Evolutionary conservation across 2,797 vertebrate species (phyloP).

Genomic region (Coendou prehensilis): DNA sequence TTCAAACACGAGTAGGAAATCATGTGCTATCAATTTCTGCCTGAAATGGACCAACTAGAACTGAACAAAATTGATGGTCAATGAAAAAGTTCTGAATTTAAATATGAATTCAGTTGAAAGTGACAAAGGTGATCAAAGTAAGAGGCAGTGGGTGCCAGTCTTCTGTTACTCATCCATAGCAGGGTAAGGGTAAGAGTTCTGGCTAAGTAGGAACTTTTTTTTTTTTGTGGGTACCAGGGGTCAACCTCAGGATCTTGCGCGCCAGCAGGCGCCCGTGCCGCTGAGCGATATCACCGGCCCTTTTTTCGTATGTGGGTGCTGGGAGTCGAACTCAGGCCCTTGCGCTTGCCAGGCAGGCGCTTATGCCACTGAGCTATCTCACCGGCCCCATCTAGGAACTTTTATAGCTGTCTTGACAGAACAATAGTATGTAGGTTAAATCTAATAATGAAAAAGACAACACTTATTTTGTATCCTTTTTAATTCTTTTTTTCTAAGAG

Average conservation of each 20-base stretch:
- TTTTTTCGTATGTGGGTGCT: too few relatives aligned
- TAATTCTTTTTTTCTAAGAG: constrained; percentile 1
- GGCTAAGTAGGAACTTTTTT: background rate
- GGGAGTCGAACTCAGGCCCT: too few relatives aligned
- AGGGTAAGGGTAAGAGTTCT: background rate
- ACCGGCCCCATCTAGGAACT: background rate
- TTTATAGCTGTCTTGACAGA: background rate
- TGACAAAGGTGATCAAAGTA: background rate
- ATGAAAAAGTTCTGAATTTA: background rate
- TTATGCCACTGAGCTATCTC: too few relatives aligned
- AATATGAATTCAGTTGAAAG: background rate
- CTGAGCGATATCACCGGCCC: too few relatives aligned
- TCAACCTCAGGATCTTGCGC: too few relatives aligned
- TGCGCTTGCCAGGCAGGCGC: too few relatives aligned
- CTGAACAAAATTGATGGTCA: background rate
- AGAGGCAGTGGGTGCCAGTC: background rate
- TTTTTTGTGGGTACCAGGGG: too few relatives aligned
- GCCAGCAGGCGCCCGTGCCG: too few relatives aligned
- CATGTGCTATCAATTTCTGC: background rate
- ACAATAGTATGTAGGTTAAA: background rate
- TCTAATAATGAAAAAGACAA: background rate
- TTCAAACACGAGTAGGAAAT: background rate
- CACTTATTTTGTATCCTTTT: background rate
- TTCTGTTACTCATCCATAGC: background rate
- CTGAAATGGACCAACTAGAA: background rate